Conservation (phyloP, 1,140 invertebrate species). For the Pomacea maculata region DNA sequence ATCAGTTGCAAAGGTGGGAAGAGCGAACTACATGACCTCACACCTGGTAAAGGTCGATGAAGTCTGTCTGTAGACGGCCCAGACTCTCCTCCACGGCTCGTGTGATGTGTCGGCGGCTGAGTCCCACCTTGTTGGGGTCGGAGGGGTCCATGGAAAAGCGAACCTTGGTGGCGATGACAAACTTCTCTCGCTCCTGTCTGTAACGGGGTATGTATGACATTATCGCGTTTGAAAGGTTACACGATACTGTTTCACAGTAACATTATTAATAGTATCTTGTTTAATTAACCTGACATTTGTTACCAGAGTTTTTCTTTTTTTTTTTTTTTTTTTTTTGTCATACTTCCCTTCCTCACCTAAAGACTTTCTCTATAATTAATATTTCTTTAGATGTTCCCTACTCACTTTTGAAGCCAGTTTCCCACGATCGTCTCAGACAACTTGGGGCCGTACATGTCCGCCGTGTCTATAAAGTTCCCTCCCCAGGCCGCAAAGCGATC, state of each 20-base stretch:
- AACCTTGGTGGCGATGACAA: constrained; percentile 3
- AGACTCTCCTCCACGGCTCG: constrained; percentile 23
- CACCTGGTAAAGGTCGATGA: constrained; percentile 32
- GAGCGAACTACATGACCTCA: no score
- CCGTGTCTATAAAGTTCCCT: background rate
- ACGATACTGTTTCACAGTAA: background rate
- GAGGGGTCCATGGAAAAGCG: background rate
- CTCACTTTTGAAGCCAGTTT: background rate
- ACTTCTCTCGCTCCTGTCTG: background rate
- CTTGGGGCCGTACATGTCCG: background rate
- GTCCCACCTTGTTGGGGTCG: constrained; percentile 12
- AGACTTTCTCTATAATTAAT: background rate
- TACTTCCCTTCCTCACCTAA: background rate
- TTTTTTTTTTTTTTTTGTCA: no score
- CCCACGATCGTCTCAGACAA: background rate
- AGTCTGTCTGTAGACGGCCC: constrained; percentile 24
- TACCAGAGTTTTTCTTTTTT: no score
- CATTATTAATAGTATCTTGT: background rate
- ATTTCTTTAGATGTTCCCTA: background rate
- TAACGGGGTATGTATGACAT: background rate
- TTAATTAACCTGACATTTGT: background rate
- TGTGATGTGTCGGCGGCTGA: constrained; percentile 30
- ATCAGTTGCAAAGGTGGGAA: no score
- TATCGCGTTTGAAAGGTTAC: background rate
- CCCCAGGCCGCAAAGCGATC: background rate